Evolutionary conservation across 1,140 invertebrate species (phyloP).

Genomic region (Oreohelix idahoensis): DNA sequence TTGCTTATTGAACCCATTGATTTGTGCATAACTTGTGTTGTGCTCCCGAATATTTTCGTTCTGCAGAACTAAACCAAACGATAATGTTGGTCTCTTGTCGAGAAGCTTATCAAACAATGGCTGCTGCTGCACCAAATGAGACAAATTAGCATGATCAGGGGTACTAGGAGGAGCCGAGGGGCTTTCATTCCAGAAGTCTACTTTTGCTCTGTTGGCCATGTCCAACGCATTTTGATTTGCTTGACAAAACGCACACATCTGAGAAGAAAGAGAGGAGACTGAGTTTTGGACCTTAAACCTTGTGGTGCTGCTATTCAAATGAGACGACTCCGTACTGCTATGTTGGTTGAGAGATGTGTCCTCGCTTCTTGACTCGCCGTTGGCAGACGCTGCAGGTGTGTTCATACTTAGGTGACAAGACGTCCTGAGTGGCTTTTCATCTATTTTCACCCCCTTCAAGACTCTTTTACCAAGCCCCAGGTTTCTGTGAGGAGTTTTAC

Average conservation of each 20-base stretch:
- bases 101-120: background rate
- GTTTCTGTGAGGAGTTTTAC: slow-evolving; percentile 45
- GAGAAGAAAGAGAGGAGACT: background rate
- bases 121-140: background rate
- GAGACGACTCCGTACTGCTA: slow-evolving; percentile 17
- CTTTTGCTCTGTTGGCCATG: background rate
- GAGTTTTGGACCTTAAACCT: background rate
- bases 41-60: background rate
- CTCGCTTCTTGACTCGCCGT: background rate
- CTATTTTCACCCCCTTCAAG: slow-evolving; percentile 19
- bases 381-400: background rate
- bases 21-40: background rate
- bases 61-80: background rate
- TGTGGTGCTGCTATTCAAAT: background rate
- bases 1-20: background rate
- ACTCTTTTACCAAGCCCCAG: slow-evolving; percentile 20
- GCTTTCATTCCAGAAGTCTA: background rate
- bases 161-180: slow-evolving; percentile 48
- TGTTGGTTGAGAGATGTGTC: background rate
- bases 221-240: background rate
- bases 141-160: slow-evolving; percentile 22
- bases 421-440: slow-evolving; percentile 40
- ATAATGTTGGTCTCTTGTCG: background rate
- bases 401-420: slow-evolving; percentile 33
- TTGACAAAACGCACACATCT: background rate